A percentile compares a stretch with the other conserved stretches of the same genome.
phyloP scores from a whole-genome alignment of 2,888 invertebrate genomes.

The Agapetus fuscipes region DNA sequence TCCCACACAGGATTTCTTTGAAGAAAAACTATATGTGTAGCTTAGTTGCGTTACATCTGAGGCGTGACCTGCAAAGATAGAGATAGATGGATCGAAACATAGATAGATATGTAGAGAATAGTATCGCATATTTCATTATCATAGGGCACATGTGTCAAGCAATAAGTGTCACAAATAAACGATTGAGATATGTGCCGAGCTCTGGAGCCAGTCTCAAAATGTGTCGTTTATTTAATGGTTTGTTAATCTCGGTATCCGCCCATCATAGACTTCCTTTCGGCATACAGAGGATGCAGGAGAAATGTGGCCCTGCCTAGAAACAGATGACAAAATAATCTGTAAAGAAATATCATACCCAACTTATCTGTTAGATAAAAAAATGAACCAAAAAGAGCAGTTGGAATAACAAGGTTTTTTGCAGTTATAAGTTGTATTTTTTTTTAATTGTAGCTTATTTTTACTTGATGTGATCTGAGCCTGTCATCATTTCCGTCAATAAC shows the following conservation, averaged over 20 bases:
- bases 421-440: too few species aligned
- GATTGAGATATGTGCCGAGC: slow-evolving; percentile 3
- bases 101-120: too few species aligned
- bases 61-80: too few species aligned
- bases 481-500: too few species aligned
- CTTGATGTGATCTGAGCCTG: too few species aligned
- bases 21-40: too few species aligned
- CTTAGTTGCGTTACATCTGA: too few species aligned
- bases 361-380: not conserved
- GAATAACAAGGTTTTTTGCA: too few species aligned
- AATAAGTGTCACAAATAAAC: slow-evolving; percentile 9
- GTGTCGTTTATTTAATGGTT: slow-evolving; percentile 19
- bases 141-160: not conserved
- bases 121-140: not conserved
- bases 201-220: slow-evolving; percentile 3
- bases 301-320: slow-evolving; percentile 5
- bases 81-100: too few species aligned
- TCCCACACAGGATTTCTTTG: too few species aligned
- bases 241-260: slow-evolving; percentile 20
- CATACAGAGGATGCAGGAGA: too few species aligned
- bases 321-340: not conserved
- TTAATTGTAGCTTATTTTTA: too few species aligned
- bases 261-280: slow-evolving; percentile 2
- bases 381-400: not conserved
- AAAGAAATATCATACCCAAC: not conserved